These are phyloP conservation scores for Adineta ricciae DNA, from an alignment of 2,888 invertebrate species.

Conservation along the genomic window DNA sequence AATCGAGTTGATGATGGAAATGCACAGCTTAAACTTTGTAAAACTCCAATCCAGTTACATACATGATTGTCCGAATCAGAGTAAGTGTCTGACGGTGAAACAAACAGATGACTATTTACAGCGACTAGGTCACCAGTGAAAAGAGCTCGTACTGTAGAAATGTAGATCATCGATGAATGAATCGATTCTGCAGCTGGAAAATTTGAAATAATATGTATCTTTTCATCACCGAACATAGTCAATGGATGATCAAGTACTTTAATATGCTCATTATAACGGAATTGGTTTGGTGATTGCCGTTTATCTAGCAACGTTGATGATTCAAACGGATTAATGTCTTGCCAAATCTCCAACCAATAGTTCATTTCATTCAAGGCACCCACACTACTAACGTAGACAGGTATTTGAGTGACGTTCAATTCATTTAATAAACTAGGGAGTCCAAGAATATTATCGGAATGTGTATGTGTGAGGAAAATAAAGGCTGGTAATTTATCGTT, in stretches of 20 bases:
- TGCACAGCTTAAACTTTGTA: not conserved
- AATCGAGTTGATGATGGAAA: not conserved
- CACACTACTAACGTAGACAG: not conserved
- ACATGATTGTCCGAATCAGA: not conserved
- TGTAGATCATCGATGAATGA: not conserved
- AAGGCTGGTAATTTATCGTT: not conserved
- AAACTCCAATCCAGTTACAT: not conserved
- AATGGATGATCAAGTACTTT: not conserved
- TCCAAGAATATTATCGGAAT: not conserved
- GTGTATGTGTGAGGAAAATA: slow-evolving; percentile 6
- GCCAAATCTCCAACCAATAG: slow-evolving; percentile 7
- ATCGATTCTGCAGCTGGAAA: not conserved
- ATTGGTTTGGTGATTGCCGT: not conserved
- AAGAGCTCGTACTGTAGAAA: not conserved
- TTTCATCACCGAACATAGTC: not conserved
- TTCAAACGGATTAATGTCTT: not conserved
- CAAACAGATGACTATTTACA: slow-evolving; percentile 4
- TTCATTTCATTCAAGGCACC: not conserved
- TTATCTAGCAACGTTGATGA: not conserved
- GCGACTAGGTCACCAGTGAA: slow-evolving; percentile 5
- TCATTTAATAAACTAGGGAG: not conserved
- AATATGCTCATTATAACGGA: not conserved
- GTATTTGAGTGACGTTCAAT: not conserved
- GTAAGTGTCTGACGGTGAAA: not conserved
- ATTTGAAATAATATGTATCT: not conserved